Percentiles rank a stretch among this genome's conserved stretches.
These are phyloP conservation scores for Ectropis grisescens DNA, from an alignment of 1,140 invertebrate genomes.

Conservation along the genomic window DNA sequence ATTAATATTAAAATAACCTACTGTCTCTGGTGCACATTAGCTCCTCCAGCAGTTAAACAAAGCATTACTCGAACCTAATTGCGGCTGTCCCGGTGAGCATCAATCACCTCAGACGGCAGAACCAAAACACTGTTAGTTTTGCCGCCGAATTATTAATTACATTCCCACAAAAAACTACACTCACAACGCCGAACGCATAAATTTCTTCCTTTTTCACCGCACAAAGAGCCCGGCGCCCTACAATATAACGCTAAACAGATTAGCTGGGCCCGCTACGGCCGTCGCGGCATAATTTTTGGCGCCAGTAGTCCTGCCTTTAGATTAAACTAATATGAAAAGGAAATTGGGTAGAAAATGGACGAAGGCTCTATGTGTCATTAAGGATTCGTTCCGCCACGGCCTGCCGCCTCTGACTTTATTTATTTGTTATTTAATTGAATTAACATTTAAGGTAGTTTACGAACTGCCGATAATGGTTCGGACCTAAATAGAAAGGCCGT, in stretches of 20 bases:
- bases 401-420: slow-evolving; percentile 44
- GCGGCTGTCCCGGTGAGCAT: slow-evolving; percentile 33
- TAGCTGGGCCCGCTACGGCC: slow-evolving; percentile 55
- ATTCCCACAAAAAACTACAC: slow-evolving; percentile 66
- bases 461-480: slow-evolving; percentile 52
- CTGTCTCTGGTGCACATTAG: too few relatives aligned
- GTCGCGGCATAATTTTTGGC: slow-evolving; percentile 68
- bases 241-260: slow-evolving; percentile 65
- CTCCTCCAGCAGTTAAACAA: too few relatives aligned
- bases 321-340: slow-evolving; percentile 70
- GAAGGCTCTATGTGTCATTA: slow-evolving; percentile 62
- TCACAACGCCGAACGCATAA: slow-evolving; percentile 64
- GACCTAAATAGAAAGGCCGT: slow-evolving; percentile 50
- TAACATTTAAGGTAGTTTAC: slow-evolving; percentile 59
- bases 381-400: slow-evolving; percentile 54
- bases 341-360: slow-evolving; percentile 68
- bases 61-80: slow-evolving; percentile 27
- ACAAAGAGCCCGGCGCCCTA: slow-evolving; percentile 56
- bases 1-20: too few relatives aligned
- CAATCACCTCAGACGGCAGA: slow-evolving; percentile 44
- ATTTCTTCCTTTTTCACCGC: slow-evolving; percentile 67
- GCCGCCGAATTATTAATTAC: slow-evolving; percentile 72
- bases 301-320: slow-evolving; percentile 66
- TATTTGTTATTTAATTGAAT: slow-evolving; percentile 66
- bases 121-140: slow-evolving; percentile 72